These are phyloP conservation scores for Anagyrus pseudococci DNA, from an alignment of 2,888 invertebrate genomes.

Conservation along the genomic window DNA sequence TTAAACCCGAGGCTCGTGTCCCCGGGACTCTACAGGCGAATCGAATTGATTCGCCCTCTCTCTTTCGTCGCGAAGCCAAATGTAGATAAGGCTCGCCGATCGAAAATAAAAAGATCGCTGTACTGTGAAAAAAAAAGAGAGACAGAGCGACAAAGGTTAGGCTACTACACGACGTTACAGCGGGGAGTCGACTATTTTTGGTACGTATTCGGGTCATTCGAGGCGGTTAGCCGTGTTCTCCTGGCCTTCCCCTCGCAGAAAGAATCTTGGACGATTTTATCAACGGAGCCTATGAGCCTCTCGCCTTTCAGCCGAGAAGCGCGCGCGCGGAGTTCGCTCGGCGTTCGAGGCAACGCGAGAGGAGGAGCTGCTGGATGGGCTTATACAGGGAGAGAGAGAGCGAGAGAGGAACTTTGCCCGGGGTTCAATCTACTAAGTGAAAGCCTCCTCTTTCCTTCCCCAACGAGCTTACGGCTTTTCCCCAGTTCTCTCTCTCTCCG, in stretches of 20 bases:
- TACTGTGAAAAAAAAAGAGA: too few relatives aligned
- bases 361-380: too few relatives aligned
- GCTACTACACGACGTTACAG: neutral
- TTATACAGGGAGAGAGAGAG: too few relatives aligned
- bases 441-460: slow-evolving; percentile 44
- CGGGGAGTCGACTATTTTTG: neutral
- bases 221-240: too few relatives aligned
- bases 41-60: slow-evolving; percentile 28
- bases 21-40: slow-evolving; percentile 3
- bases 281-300: slow-evolving; percentile 19
- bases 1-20: slow-evolving; percentile 25
- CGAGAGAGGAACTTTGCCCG: slow-evolving; percentile 21
- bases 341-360: too few relatives aligned
- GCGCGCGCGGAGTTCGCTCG: neutral
- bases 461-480: slow-evolving; percentile 31
- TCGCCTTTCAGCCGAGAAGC: slow-evolving; percentile 12
- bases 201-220: too few relatives aligned
- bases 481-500: neutral
- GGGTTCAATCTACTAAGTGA: slow-evolving; percentile 56
- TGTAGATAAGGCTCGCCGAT: slow-evolving; percentile 22
- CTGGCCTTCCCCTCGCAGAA: too few relatives aligned
- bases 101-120: too few relatives aligned
- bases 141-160: neutral
- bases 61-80: slow-evolving; percentile 12
- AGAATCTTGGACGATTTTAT: slow-evolving; percentile 27